Evolutionary conservation across 2,888 invertebrate genomes (phyloP).

Genomic region (Colostygia pectinataria): DNA sequence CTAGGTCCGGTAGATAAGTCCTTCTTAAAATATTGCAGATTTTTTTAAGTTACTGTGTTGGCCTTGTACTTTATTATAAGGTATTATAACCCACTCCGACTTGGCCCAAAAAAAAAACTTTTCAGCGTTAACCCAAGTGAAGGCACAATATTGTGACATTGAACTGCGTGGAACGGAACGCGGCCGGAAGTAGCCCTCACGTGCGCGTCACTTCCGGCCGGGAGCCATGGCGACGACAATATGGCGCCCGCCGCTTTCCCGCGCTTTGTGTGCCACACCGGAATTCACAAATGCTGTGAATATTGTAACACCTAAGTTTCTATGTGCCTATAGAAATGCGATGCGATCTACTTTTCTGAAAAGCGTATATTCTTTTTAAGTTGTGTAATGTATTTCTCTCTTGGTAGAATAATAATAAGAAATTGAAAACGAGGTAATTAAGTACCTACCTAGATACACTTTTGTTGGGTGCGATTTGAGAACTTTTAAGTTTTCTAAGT

Average conservation of each 20-base stretch:
- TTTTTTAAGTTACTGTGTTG: too few relatives aligned
- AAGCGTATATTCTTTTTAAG: conserved; percentile 2
- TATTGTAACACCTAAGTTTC: conserved; percentile 42
- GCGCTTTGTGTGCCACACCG: conserved; percentile 54
- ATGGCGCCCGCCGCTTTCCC: conserved; percentile 73
- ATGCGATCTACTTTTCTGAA: conserved; percentile 13
- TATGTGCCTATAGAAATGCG: conserved; percentile 23
- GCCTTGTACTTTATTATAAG: too few relatives aligned
- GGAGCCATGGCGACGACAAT: conserved; percentile 75
- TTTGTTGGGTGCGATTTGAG: too few relatives aligned
- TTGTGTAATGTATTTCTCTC: too few relatives aligned
- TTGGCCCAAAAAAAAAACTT: conserved; percentile 25
- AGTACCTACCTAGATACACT: too few relatives aligned
- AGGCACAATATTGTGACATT: conserved; percentile 69
- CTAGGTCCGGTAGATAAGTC: too few relatives aligned
- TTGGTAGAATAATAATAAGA: too few relatives aligned
- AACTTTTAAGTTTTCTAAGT: too few relatives aligned
- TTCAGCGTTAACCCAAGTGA: conserved; percentile 49
- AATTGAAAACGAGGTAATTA: too few relatives aligned
- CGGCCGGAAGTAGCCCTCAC: conserved; percentile 74
- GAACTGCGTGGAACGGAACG: conserved; percentile 77
- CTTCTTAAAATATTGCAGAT: too few relatives aligned
- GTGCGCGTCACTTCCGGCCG: conserved; percentile 79
- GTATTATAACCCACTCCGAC: background rate
- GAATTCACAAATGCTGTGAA: conserved; percentile 39